Percentiles rank a stretch among this genome's conserved stretches.
phyloP scores from a whole-genome alignment of 2,113 vertebrate genomes.

The Rousettus leschenaultii region DNA sequence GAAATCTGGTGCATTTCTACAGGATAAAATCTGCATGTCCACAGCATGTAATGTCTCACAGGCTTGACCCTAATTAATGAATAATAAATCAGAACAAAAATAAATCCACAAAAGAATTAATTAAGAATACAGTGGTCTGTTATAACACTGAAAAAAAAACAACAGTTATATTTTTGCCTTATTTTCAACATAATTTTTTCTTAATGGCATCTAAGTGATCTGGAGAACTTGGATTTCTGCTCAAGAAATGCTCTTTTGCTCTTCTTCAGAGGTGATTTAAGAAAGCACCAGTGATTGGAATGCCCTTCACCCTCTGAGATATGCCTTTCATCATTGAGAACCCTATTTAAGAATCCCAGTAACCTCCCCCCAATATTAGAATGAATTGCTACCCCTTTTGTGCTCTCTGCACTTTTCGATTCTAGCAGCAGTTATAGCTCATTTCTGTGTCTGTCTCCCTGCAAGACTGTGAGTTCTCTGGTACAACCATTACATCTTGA shows the following conservation, averaged over 20 bases:
- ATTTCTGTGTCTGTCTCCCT: background rate
- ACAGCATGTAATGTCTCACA: background rate
- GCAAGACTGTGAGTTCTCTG: background rate
- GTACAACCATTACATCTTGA: background rate
- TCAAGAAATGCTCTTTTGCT: background rate
- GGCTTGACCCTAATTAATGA: background rate
- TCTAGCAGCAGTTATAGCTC: background rate
- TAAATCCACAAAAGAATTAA: background rate
- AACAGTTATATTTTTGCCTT: background rate
- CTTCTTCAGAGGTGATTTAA: background rate
- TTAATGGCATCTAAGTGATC: background rate
- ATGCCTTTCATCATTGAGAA: background rate
- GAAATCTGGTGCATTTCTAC: background rate
- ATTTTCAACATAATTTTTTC: background rate
- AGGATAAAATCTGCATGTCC: background rate
- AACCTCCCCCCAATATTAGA: background rate
- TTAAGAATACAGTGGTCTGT: background rate
- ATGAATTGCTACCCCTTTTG: background rate
- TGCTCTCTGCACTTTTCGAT: background rate
- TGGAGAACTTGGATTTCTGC: background rate
- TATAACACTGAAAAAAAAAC: background rate
- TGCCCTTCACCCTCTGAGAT: background rate
- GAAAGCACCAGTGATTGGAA: background rate
- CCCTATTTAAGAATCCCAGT: background rate
- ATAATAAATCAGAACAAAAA: background rate